Base-by-base conservation (phyloP, 2,113 vertebrate species). In the Lamprologus speciosus region DNA sequence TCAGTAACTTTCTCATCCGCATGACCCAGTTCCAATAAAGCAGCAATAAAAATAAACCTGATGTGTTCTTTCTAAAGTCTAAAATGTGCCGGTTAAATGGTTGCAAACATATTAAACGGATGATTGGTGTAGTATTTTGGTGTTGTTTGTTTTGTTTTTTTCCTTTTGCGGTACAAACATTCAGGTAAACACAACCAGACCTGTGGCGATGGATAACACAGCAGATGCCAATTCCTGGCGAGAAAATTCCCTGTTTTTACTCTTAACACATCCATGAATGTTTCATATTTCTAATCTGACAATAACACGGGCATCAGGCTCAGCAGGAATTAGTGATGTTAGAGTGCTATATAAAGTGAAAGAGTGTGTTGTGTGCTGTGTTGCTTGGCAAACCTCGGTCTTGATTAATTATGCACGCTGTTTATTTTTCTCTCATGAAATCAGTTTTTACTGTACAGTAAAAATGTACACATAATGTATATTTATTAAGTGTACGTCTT, bases 1-100 rank as follows among this genome's bases (percentile, higher is more conserved):
- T 92, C 90, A 92, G 90, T 92, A 85, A 83, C 85, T 90, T 87
- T 82, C 87, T 82, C 40, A 40, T 88, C 63, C 57, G 70, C 54
- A 83, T 93, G 93, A 94, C 93, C 94, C 91, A 93, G 37, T 92
- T 95, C 94, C 82, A 13, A 2, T 42, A 13, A n/a, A 86, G 63
- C 79, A 87, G 85, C 4, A 75, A 87, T 87, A 65, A 88, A 86
- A 91, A 73, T 47, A 51, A 92, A 91, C 58, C 68, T 82, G 86
- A 93, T 87, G 45, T 85, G 35, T 14, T 75, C 57, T 84, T 21
- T 19, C 70, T 85, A 26, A 80, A 81, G 78, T 86, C 7, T 63
- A 14, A 82, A 92, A 80, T 73, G 84, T 85, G 60, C 31, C 17
- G 26, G 51, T 78, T 78, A 90, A 92, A 82, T 60, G 28, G 78